These are phyloP conservation scores for Drosophila bunnanda DNA, from an alignment of 2,888 invertebrate species.

Conservation along the genomic window DNA sequence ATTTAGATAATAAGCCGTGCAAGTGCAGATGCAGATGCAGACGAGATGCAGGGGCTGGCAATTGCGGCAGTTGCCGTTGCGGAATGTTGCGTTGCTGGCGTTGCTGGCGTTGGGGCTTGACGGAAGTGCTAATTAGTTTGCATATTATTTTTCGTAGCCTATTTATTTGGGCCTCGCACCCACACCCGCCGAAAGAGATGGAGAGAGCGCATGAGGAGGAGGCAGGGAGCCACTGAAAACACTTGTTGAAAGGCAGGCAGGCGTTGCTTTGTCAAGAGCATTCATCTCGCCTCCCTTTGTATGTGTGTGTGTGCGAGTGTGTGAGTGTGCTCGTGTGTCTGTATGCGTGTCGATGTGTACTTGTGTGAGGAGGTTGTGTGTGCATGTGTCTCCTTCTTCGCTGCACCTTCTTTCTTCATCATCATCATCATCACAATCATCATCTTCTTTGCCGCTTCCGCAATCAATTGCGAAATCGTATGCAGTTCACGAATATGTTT, in stretches of 20 bases:
- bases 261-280: conserved; percentile 55
- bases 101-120: conserved; percentile 46
- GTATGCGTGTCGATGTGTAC: conserved; percentile 27
- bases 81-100: too few relatives aligned
- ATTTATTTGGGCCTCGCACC: conserved; percentile 57
- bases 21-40: conserved; percentile 39
- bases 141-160: conserved; percentile 67
- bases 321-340: conserved; percentile 6
- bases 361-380: conserved; percentile 31
- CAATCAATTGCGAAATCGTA: conserved; percentile 38
- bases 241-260: conserved; percentile 54
- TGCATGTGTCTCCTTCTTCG: conserved; percentile 59
- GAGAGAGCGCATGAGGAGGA: neutral
- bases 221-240: conserved; percentile 24
- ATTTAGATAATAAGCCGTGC: conserved; percentile 70
- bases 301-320: neutral
- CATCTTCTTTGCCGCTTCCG: conserved; percentile 12
- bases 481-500: conserved; percentile 63
- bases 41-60: conserved; percentile 4
- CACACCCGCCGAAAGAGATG: conserved; percentile 2
- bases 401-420: conserved; percentile 64
- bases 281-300: conserved; percentile 24
- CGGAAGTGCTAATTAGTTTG: conserved; percentile 77
- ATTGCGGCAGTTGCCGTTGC: conserved; percentile 26
- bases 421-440: conserved; percentile 2